Conservation (phyloP, 1,140 invertebrate genomes). For the Pseudoatta argentina region DNA sequence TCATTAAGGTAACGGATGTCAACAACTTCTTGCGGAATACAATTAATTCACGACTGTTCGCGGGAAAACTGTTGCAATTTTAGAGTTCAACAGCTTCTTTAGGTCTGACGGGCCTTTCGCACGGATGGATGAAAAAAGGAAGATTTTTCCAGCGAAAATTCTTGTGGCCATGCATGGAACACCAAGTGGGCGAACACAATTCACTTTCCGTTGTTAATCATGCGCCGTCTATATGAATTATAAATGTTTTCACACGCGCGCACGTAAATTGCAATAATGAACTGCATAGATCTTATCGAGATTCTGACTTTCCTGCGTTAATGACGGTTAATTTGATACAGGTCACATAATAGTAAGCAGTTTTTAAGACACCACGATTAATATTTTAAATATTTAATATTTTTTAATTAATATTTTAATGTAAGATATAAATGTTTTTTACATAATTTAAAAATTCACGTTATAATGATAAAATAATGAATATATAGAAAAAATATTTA, state of each 20-base stretch:
- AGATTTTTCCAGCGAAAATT: conserved; percentile 30
- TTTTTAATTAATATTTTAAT: conserved; percentile 25
- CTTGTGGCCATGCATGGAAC: conserved; percentile 9
- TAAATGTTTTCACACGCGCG: conserved; percentile 40
- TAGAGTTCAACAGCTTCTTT: conserved; percentile 3
- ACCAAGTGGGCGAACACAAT: conserved; percentile 37
- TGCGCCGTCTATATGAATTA: conserved; percentile 42
- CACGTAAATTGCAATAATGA: conserved; percentile 56
- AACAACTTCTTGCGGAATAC: conserved; percentile 27
- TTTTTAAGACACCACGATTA: conserved; percentile 7
- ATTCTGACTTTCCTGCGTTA: conserved; percentile 40
- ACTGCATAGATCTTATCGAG: conserved; percentile 36
- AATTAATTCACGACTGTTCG: conserved; percentile 50
- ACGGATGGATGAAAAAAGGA: conserved; percentile 1
- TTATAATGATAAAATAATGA: background rate
- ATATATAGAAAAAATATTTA: background rate
- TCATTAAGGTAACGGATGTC: conserved; percentile 52
- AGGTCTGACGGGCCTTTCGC: conserved; percentile 24
- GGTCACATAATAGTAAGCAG: background rate
- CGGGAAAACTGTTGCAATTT: conserved; percentile 54
- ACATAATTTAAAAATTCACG: background rate
- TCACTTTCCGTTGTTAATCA: conserved; percentile 55
- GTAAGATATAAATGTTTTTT: background rate
- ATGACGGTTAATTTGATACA: conserved; percentile 47
- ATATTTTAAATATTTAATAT: conserved; percentile 19